Base-by-base conservation (phyloP, 1,140 invertebrate species). In the Trypoxylus dichotomus region DNA sequence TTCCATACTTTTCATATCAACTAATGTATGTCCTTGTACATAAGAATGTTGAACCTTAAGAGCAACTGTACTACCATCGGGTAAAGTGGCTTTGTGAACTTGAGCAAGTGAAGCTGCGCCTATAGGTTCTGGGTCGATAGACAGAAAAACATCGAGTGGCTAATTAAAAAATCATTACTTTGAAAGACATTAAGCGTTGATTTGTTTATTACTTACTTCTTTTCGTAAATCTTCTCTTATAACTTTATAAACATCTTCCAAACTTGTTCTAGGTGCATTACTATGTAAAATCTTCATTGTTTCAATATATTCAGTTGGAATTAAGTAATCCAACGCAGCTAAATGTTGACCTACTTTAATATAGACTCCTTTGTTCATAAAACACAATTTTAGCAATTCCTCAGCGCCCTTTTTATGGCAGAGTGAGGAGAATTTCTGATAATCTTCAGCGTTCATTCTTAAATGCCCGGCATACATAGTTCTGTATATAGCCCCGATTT, bases 301-400 rank as follows among this genome's bases (percentile, higher is more conserved):
- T 24, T 92, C 87, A 0, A 98, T 96, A 90, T 99, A 99, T 89
- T 99, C 97, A 80, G 87, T 86, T 5, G 98, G 98, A 74, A 99
- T 86, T 7, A 99, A 88, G 86, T 99, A 99, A 81, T 99, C 97
- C 77, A 99, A 87, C 0, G 97, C 95, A 10, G 97, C 97, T 78
- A 99, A 91, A 86, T 99, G 97, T 86, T 99, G 98, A 3, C 98
- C 96, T 75, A 94, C 92, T 90, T 98, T 99, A 74, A 99, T 97
- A 86, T 98, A 99, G 41, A 96, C 96, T 19, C 98, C 98, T 86
- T 96, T 96, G 88, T 99, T 99, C 10, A 90, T 89, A 87, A 92
- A 93, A 83, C 97, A 98, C 80, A 99, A 88, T 60, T 96, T 90
- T 25, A 98, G 87, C 32, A 99, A 87, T 85, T 93, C 92, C 82